Percentiles rank a stretch among this genome's conserved stretches.
phyloP scores from a whole-genome alignment of 2,888 invertebrate species.

The Xylota sylvarum region DNA sequence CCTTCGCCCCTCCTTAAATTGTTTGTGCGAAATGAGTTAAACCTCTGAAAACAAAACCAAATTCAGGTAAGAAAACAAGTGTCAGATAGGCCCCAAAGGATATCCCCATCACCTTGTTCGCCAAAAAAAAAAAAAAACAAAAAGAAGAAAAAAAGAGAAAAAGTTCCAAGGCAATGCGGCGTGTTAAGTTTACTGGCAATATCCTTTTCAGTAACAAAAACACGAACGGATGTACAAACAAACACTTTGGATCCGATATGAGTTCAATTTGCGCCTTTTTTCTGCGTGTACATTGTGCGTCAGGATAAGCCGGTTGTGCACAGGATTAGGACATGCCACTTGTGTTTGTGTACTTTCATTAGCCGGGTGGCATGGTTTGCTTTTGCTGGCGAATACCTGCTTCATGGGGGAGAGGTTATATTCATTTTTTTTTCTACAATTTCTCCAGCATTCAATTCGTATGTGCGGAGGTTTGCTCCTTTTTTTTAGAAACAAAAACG shows the following conservation, averaged over 20 bases:
- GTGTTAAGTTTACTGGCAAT: constrained; percentile 73
- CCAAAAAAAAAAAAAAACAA: not conserved
- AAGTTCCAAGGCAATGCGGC: constrained; percentile 64
- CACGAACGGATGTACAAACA: constrained; percentile 73
- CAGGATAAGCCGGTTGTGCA: constrained; percentile 72
- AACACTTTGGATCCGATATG: constrained; percentile 73
- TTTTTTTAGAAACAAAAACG: constrained; percentile 40
- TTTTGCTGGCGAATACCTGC: not conserved
- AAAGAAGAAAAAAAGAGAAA: constrained; percentile 23
- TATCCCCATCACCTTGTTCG: constrained; percentile 34
- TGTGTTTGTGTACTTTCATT: constrained; percentile 70
- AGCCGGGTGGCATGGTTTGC: constrained; percentile 20
- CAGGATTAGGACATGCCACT: constrained; percentile 75
- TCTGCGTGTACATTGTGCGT: constrained; percentile 52
- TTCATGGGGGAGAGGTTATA: not conserved
- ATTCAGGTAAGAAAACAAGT: constrained; percentile 74
- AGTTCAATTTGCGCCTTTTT: constrained; percentile 75
- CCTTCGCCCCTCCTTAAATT: constrained; percentile 10
- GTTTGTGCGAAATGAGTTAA: constrained; percentile 68
- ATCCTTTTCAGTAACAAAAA: constrained; percentile 71
- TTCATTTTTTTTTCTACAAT: constrained; percentile 5
- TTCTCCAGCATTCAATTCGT: constrained; percentile 9
- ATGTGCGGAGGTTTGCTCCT: constrained; percentile 10
- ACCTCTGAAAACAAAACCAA: constrained; percentile 69
- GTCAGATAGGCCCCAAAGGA: constrained; percentile 74